These are phyloP conservation scores for Eulemur rufifrons DNA, from an alignment of 2,113 vertebrate species.

Conservation along the genomic window DNA sequence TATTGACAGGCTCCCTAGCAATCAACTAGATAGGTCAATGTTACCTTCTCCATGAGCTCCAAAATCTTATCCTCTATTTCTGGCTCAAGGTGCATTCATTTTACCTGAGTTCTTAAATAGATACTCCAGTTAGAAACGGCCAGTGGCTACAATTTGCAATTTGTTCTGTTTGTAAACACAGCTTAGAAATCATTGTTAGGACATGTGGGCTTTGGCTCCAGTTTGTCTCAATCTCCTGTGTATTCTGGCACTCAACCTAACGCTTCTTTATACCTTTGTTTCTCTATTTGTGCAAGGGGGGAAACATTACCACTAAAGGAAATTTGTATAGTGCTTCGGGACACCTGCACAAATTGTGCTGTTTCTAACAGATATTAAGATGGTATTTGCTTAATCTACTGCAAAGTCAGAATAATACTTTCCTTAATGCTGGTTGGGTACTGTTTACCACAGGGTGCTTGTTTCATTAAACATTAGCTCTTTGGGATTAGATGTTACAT, in stretches of 20 bases:
- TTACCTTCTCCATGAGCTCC: not conserved
- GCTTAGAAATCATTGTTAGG: conserved; percentile 59
- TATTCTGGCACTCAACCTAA: conserved; percentile 65
- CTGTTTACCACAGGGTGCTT: conserved; percentile 60
- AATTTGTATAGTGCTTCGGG: conserved; percentile 58
- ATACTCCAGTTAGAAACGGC: not conserved
- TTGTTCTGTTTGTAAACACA: conserved; percentile 70
- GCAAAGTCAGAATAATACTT: conserved; percentile 62
- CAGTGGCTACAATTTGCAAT: not conserved
- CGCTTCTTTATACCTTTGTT: conserved; percentile 54
- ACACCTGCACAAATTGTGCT: conserved; percentile 73
- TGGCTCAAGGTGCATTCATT: not conserved
- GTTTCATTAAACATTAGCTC: conserved; percentile 69
- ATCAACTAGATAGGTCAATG: not conserved
- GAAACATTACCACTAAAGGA: conserved; percentile 29
- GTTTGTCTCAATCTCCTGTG: conserved; percentile 58
- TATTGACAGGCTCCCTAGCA: not conserved
- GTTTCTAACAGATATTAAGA: conserved; percentile 64
- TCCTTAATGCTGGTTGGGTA: conserved; percentile 29
- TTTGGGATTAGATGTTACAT: conserved; percentile 65
- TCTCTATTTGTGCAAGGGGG: conserved; percentile 55
- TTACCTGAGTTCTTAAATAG: not conserved
- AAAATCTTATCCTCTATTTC: not conserved
- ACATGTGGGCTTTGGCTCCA: conserved; percentile 53
- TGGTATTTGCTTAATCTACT: conserved; percentile 70